phyloP scores from a whole-genome alignment of 1,140 invertebrate species.

The Pygmarrhopalites habei region DNA sequence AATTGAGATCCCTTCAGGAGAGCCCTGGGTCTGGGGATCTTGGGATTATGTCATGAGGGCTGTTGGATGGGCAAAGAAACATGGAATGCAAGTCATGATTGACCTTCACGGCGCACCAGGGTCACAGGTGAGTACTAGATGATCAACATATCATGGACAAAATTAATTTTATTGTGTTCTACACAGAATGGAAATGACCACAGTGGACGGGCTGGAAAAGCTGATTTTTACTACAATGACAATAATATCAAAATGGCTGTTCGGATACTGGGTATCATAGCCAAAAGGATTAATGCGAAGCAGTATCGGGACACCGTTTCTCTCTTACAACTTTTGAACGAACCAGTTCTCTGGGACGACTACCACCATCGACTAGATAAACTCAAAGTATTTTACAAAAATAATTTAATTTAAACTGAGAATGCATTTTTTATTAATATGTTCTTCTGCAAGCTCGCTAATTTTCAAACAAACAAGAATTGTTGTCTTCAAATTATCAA shows the following conservation, averaged over 20 bases:
- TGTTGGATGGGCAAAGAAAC: constrained; percentile 30
- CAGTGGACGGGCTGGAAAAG: constrained; percentile 24
- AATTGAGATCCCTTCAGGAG: constrained; percentile 26
- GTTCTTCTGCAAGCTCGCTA: too few species aligned
- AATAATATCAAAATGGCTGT: constrained; percentile 23
- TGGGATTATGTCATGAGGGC: constrained; percentile 32
- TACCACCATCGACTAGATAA: constrained; percentile 23
- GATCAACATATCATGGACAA: too few species aligned
- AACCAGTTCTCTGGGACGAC: constrained; percentile 35
- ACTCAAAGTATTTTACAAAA: too few species aligned
- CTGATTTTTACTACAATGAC: constrained; percentile 27
- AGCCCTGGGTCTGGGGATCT: constrained; percentile 29
- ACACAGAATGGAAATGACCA: constrained; percentile 35
- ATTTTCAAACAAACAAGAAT: too few species aligned
- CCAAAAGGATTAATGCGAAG: constrained; percentile 15
- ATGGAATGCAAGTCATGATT: constrained; percentile 32
- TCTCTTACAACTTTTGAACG: constrained; percentile 34
- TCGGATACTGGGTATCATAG: constrained; percentile 21
- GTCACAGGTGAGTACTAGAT: constrained; percentile 30
- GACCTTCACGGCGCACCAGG: constrained; percentile 34
- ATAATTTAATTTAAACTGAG: too few species aligned
- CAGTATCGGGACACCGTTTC: constrained; percentile 32
- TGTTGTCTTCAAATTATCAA: too few species aligned
- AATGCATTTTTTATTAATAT: too few species aligned
- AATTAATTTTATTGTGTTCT: too few species aligned